These are phyloP conservation scores for Callinectes sapidus DNA, from an alignment of 2,888 invertebrate species.

Conservation along the genomic window DNA sequence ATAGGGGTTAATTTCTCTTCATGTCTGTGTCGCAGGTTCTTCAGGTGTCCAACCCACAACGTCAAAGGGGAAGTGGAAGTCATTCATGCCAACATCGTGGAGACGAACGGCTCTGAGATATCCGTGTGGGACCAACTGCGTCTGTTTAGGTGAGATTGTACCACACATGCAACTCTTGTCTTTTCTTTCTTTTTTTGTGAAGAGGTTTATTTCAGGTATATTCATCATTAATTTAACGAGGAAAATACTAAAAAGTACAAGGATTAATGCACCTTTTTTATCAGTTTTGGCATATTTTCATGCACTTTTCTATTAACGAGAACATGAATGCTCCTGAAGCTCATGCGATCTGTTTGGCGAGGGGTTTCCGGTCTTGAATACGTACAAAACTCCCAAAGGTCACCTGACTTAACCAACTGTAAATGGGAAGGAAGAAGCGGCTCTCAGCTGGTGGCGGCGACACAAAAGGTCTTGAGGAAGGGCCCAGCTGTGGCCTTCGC, in stretches of 20 bases:
- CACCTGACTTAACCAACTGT: background rate
- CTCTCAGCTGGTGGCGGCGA: slow-evolving; percentile 2
- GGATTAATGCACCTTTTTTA: too few relatives aligned
- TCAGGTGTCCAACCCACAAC: slow-evolving; percentile 55
- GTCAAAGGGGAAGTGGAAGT: slow-evolving; percentile 61
- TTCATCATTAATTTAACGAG: background rate
- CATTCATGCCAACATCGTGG: slow-evolving; percentile 66
- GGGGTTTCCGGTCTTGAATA: background rate
- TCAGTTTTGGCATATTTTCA: background rate
- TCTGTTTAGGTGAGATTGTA: slow-evolving; percentile 66
- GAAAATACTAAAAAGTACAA: too few relatives aligned
- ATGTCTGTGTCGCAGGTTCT: slow-evolving; percentile 56
- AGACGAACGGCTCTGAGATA: slow-evolving; percentile 64
- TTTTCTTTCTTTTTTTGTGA: background rate
- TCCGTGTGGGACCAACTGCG: slow-evolving; percentile 64
- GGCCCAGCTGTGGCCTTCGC: slow-evolving; percentile 4
- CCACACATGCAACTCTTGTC: background rate
- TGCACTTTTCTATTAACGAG: background rate
- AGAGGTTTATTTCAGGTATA: background rate
- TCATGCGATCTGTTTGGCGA: background rate
- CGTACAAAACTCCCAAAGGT: background rate
- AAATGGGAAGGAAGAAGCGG: background rate
- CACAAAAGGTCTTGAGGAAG: slow-evolving; percentile 1
- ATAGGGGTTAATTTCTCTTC: too few relatives aligned
- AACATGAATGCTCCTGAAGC: too few relatives aligned